Conservation (phyloP, 2,797 vertebrate genomes). For the Capromys pilorides region DNA sequence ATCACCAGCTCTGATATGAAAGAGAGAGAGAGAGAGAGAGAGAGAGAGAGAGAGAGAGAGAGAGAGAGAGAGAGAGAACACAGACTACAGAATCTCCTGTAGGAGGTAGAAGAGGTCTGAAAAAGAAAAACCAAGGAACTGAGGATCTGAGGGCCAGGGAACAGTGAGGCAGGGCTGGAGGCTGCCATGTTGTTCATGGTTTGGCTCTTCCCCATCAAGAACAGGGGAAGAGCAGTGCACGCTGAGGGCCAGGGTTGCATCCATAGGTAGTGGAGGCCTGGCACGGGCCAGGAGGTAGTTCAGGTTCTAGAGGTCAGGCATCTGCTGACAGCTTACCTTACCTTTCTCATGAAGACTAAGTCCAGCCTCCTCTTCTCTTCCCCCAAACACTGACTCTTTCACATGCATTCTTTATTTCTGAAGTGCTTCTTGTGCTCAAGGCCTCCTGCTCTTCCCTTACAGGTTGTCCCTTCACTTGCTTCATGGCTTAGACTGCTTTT, state of each 20-base stretch:
- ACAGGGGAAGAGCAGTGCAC: not conserved
- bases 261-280: not conserved
- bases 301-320: not conserved
- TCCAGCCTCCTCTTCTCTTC: not conserved
- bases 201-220: not conserved
- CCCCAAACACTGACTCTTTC: not conserved
- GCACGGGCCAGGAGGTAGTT: not conserved
- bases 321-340: not conserved
- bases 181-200: not conserved
- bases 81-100: not conserved
- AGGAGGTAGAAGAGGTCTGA: not conserved
- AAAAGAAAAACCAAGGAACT: not conserved
- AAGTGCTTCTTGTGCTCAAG: not conserved
- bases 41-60: no score
- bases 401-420: not conserved
- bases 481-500: not conserved
- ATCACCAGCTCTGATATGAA: not conserved
- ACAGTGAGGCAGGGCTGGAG: not conserved
- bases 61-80: not conserved
- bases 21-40: no score
- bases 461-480: not conserved
- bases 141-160: not conserved
- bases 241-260: not conserved
- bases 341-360: not conserved
- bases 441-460: not conserved